phyloP scores from a whole-genome alignment of 2,113 vertebrate species.

The Hippoglossus stenolepis region DNA sequence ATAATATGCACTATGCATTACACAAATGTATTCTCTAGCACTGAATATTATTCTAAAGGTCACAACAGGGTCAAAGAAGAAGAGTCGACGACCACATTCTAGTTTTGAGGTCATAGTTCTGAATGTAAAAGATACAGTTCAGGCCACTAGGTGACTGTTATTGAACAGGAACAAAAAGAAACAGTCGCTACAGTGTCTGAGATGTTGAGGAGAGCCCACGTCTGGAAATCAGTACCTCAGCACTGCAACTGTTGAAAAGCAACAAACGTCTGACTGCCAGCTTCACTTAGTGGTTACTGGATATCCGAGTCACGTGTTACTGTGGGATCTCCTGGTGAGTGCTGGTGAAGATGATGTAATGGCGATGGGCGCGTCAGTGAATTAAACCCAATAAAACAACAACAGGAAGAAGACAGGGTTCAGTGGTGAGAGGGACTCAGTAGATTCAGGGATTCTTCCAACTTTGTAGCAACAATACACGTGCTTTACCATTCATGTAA shows the following conservation, averaged over 20 bases:
- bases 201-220: slow-evolving; percentile 43
- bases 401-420: neutral
- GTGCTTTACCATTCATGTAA: neutral
- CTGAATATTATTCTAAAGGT: slow-evolving; percentile 42
- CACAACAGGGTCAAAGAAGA: slow-evolving; percentile 50
- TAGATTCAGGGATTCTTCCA: slow-evolving; percentile 6
- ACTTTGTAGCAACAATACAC: neutral
- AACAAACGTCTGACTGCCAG: neutral
- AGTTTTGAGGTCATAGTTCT: slow-evolving; percentile 72
- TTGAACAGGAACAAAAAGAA: slow-evolving; percentile 37
- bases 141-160: slow-evolving; percentile 77
- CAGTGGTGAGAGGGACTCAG: slow-evolving; percentile 24
- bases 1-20: slow-evolving; percentile 60
- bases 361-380: neutral
- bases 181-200: slow-evolving; percentile 55
- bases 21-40: slow-evolving; percentile 48
- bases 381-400: neutral
- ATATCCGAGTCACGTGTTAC: neutral
- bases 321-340: neutral
- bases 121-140: slow-evolving; percentile 67
- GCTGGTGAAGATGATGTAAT: slow-evolving; percentile 1
- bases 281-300: neutral
- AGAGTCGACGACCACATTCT: slow-evolving; percentile 65
- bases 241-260: neutral
- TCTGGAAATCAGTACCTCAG: slow-evolving; percentile 5